Evolutionary conservation across 2,888 invertebrate genomes (phyloP).

Genomic region (Oxyteleia sp.): DNA sequence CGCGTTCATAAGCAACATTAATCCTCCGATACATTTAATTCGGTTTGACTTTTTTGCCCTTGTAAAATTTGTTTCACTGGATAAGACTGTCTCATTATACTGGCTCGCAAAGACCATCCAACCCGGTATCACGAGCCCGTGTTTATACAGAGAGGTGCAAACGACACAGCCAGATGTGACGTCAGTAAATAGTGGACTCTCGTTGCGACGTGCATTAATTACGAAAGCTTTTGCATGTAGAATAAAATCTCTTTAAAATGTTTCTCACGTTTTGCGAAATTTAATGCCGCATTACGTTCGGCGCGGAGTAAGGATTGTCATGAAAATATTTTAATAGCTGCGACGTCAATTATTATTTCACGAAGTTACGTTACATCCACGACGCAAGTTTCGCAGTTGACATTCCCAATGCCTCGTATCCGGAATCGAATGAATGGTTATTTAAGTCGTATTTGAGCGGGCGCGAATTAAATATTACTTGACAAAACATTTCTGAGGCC

Average conservation of each 20-base stretch:
- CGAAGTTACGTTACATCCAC: too few relatives aligned
- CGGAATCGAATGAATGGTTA: too few relatives aligned
- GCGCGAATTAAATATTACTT: too few relatives aligned
- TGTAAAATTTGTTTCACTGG: too few relatives aligned
- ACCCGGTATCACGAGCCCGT: conserved; percentile 40
- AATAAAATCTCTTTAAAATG: conserved; percentile 57
- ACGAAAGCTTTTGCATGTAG: conserved; percentile 55
- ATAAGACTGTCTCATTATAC: too few relatives aligned
- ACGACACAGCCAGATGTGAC: conserved; percentile 67
- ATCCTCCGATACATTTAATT: too few relatives aligned
- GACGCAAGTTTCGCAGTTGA: too few relatives aligned
- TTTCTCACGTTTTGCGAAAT: conserved; percentile 30
- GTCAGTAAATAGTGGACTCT: conserved; percentile 67
- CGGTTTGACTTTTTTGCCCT: too few relatives aligned
- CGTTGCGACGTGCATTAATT: conserved; percentile 67
- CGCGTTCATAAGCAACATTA: too few relatives aligned
- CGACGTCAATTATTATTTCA: conserved; percentile 15
- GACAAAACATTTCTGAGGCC: too few relatives aligned
- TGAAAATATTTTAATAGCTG: conserved; percentile 36
- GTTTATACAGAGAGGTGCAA: conserved; percentile 68
- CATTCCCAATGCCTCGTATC: too few relatives aligned
- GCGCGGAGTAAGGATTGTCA: conserved; percentile 14
- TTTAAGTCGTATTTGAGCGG: too few relatives aligned
- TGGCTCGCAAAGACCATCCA: conserved; percentile 50
- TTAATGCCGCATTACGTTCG: conserved; percentile 25